Evolutionary conservation across 2,888 invertebrate species (phyloP).

Genomic region (Octonoba sinensis): DNA sequence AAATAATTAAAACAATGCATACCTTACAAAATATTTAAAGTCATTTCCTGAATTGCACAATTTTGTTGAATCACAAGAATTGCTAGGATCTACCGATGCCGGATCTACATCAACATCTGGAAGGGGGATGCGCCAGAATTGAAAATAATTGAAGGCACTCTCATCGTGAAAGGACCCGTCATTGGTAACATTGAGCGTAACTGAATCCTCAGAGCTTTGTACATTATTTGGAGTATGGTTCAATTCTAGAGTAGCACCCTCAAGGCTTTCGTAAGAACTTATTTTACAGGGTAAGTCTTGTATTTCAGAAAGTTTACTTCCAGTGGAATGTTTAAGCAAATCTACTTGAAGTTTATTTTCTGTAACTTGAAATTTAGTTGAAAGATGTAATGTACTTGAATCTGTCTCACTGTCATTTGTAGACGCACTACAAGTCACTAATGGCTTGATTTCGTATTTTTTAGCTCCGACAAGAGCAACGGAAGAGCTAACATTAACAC

Average conservation of each 20-base stretch:
- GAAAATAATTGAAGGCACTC: conserved; percentile 73
- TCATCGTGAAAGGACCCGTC: conserved; percentile 35
- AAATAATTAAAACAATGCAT: no score
- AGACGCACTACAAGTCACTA: conserved; percentile 10
- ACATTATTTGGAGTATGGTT: not conserved
- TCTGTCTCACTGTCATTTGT: no score
- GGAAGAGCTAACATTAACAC: conserved; percentile 13
- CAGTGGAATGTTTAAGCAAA: conserved; percentile 22
- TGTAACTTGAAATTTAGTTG: no score
- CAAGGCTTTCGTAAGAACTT: no score
- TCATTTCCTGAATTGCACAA: not conserved
- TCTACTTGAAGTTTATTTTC: no score
- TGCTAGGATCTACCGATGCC: not conserved
- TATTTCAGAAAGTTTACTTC: not conserved
- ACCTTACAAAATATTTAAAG: no score
- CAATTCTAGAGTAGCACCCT: conserved; percentile 12
- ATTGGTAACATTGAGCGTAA: conserved; percentile 22
- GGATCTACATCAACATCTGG: conserved; percentile 72
- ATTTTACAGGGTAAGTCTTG: no score
- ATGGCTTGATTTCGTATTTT: conserved; percentile 25
- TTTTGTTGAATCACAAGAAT: not conserved
- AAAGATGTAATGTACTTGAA: no score
- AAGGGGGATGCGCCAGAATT: conserved; percentile 74
- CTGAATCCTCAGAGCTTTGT: conserved; percentile 5
- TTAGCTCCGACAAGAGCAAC: conserved; percentile 1